Evolutionary conservation across 2,797 vertebrate genomes (phyloP), one percentile per base, ranked within the genome.

Genomic region (Smutsia gigantea): DNA sequence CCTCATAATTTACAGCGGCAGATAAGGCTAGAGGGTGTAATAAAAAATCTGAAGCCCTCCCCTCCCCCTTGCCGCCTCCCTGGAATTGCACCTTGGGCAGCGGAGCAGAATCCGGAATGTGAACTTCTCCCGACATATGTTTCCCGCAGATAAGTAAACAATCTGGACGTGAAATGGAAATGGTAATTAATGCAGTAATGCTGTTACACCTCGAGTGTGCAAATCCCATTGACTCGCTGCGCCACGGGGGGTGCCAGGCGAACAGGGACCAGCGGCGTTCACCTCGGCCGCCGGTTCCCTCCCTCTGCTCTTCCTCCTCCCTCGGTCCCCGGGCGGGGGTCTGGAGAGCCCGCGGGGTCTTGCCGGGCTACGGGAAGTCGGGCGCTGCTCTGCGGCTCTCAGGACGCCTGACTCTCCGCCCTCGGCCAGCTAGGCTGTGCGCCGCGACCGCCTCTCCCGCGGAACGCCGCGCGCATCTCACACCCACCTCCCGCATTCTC

Each of bases 141-240:
- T 99, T 99, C 99, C 99, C 99, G 99, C 99, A 99, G 99, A 99
- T 99, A 99, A 99, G 99, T 99, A 99, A 99, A 99, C 99, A 99
- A 99, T 99, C 99, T 99, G 99, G 99, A 99, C 99, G 99, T 99
- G 99, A 99, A 99, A 99, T 99, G 99, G 99, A 99, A 98, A 98
- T 99, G 99, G 99, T 99, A 99, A 99, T 99, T 99, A 99, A 99
- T 99, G 99, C 99, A 98, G 99, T 99, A 99, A 99, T 99, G 99
- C 99, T 99, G 99, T 99, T 99, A 99, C 99, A 99, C 99, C 99
- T 99, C 99, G 98, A 99, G 98, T 99, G 98, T 99, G 99, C 99
- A 99, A 99, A 99, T 99, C 99, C 99, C 98, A 99, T 99, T 99
- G 99, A 99, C 98, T 98, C 91, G 94, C 96, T 94, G 94, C 95